Base-by-base conservation (phyloP, 2,113 vertebrate genomes). In the Melanostigma gelatinosum region DNA sequence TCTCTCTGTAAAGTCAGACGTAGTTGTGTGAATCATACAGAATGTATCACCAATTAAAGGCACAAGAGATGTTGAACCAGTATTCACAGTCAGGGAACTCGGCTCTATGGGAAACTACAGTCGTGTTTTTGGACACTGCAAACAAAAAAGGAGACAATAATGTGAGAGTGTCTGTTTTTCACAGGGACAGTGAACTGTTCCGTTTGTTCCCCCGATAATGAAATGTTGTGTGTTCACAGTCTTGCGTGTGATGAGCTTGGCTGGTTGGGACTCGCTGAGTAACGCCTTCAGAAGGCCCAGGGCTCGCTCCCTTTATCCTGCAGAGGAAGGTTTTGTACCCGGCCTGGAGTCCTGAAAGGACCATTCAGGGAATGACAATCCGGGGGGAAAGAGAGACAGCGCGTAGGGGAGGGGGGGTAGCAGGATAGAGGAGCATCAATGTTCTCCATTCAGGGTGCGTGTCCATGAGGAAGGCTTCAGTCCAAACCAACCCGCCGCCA, bases 341-440 rank as follows among this genome's bases (percentile, higher is more conserved):
- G 50, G 88, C 79, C 84, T 79, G 18, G 69, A 93, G 86, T 75
- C 80, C 89, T 94, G 87, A 94, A 94, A 94, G 91, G 78, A 80
- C 91, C 93, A 93, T 95, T 95, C 93, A 94, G 88, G 75, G 80
- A 82, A 84, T 89, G 86, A 95, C 93, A 94, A 94, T 92, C 89
- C 86, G 54, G 81, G 81, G 83, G 79, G 82, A 87, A 83, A 87
- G 86, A 79, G 82, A 86, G 79, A 76, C 58, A 77, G 79, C 64
- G 63, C 80, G 85, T 50, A 44, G 62, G 82, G 85, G 38, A 63
- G 84, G 81, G 86, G 84, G 85, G 32, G 83, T 65, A 79, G 83
- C 63, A 73, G 86, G 90, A 87, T 55, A 87, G 87, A 85, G 82
- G 67, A 64, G 86, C 87, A 89, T 94, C 93, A 95, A 92, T 94